phyloP scores from a whole-genome alignment of 2,888 invertebrate species.

The Lasioglossum zephyrum region DNA sequence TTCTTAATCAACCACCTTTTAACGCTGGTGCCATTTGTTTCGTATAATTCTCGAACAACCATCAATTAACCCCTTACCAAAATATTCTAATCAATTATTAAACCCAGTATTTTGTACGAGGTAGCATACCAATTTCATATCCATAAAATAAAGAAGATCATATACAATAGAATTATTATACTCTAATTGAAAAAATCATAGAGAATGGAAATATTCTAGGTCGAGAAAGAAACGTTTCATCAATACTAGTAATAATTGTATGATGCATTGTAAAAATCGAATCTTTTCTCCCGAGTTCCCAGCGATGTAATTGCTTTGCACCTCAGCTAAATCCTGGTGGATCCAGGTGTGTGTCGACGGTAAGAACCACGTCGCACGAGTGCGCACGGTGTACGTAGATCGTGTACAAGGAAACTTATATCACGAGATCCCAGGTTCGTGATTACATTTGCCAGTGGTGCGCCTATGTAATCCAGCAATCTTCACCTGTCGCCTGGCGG shows the following conservation, averaged over 20 bases:
- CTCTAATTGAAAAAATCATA: too few species aligned
- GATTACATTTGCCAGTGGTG: constrained; percentile 62
- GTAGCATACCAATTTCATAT: too few species aligned
- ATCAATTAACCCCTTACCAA: too few species aligned
- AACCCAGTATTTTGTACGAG: too few species aligned
- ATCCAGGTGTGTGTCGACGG: constrained; percentile 24
- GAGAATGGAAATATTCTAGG: too few species aligned
- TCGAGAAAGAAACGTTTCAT: too few species aligned
- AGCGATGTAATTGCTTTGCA: constrained; percentile 48
- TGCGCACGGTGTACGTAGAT: not conserved
- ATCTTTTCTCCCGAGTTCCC: constrained; percentile 38
- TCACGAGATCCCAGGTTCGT: constrained; percentile 61
- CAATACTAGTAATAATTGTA: too few species aligned
- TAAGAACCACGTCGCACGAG: constrained; percentile 17
- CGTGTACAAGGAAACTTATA: constrained; percentile 26
- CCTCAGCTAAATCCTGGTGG: constrained; percentile 45
- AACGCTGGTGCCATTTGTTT: not conserved
- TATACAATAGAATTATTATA: too few species aligned
- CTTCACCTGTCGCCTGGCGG: constrained; percentile 66
- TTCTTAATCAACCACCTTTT: not conserved
- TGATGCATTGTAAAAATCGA: constrained; percentile 1
- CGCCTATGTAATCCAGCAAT: constrained; percentile 68
- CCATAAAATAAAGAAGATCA: too few species aligned
- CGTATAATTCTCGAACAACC: not conserved
- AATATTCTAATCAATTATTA: too few species aligned